Evolutionary conservation across 1,140 invertebrate species (phyloP), one percentile per base, ranked within the genome.

Genomic region (Chironomus tepperi): DNA sequence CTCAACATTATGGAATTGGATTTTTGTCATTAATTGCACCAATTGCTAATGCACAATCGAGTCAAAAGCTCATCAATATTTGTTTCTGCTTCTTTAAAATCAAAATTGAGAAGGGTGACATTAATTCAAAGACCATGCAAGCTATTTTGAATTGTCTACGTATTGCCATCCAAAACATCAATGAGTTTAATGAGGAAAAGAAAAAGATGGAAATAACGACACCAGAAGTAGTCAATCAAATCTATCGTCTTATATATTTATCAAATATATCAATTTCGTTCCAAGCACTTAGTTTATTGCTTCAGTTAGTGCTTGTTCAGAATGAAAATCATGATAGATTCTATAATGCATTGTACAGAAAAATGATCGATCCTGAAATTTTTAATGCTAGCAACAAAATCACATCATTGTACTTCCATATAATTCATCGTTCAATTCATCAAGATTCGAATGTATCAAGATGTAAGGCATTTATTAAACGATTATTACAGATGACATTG

Each of bases 1-100:
- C 96, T 0, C 96, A 98, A 80, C 98, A 98, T 81, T 98, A 98
- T 83, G 90, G 92, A 0, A 87, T 98, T 16, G 98, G 96, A 80
- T 94, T 97, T 80, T 83, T 99, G 16, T 92, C 91, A 64, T 93
- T 95, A 80, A 80, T 82, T 1, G 81, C 81, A 7, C 80, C 86
- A 10, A 87, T 88, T 42, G 89, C 91, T 9, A 91, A 96, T 73
- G 84, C 85, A 2, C 86, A 91, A 73, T 84, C 98, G 16, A 95
- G 96, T 0, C 88, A 88, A 75, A 90, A 88, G 77, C 83, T 98
- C 15, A 91, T 98, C 10, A 86, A 90, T 74, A 89, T 98, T n/a
- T 98, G 98, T 82, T 96, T 99, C 80, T 89, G 92, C 0, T 95
- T 98, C 79, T 99, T 99, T 84, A 98, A 96, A 84, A 92, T 95